Evolutionary conservation across 2,113 vertebrate genomes (phyloP).

Genomic region (Trogon surrucura): DNA sequence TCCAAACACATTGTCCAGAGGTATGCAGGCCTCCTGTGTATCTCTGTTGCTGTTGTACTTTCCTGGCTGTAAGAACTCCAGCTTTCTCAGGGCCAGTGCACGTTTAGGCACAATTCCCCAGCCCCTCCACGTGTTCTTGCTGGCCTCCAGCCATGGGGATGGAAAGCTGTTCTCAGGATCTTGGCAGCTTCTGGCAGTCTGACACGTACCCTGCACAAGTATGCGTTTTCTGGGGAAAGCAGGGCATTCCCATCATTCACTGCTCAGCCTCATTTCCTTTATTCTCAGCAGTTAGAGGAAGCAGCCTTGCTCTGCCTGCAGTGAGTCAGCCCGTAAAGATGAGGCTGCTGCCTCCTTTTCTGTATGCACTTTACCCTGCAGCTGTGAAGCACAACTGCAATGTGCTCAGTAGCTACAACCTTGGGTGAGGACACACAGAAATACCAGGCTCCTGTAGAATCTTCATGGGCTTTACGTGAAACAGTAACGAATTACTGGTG

Average conservation of each 20-base stretch:
- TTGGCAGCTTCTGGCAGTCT: fast-evolving
- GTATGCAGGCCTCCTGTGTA: fast-evolving
- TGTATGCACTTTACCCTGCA: fast-evolving
- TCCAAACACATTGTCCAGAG: fast-evolving
- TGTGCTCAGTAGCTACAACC: not conserved
- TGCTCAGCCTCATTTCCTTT: not conserved
- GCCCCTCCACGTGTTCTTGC: fast-evolving
- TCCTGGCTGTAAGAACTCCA: fast-evolving
- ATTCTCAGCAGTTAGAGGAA: not conserved
- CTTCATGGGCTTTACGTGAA: fast-evolving
- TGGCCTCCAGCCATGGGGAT: fast-evolving
- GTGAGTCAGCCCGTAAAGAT: fast-evolving
- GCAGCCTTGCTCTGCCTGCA: not conserved
- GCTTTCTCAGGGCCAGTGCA: fast-evolving
- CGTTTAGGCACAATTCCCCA: fast-evolving
- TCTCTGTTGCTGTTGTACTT: fast-evolving
- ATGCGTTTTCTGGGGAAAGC: not conserved
- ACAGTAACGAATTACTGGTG: not conserved
- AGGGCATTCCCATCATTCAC: not conserved
- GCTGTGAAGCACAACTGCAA: not conserved
- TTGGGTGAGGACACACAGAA: not conserved
- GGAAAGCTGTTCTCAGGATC: not conserved
- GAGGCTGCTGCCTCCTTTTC: not conserved
- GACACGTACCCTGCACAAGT: fast-evolving
- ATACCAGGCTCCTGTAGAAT: fast-evolving